A percentile compares a stretch with the other conserved stretches of the same genome.
Conservation (phyloP, 2,113 vertebrate genomes). For the Copsychus sechellarum region DNA sequence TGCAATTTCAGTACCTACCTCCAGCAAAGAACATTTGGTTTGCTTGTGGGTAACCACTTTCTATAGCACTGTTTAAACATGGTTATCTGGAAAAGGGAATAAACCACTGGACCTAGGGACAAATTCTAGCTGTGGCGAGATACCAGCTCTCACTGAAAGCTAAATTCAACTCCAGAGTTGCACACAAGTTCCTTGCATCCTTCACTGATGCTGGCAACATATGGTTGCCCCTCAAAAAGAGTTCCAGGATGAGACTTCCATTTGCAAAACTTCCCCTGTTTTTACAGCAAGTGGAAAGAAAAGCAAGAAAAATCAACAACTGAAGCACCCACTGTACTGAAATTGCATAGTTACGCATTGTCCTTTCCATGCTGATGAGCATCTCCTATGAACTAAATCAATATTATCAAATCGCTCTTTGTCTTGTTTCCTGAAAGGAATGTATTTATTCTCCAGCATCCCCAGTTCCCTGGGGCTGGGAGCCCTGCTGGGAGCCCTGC, state of each 20-base stretch:
- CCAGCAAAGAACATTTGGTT: not conserved
- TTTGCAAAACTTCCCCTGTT: not conserved
- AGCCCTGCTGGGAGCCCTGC: not conserved
- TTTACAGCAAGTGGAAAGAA: not conserved
- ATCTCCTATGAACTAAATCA: conserved; percentile 24
- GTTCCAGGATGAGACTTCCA: not conserved
- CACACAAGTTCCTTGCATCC: not conserved
- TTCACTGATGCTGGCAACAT: not conserved
- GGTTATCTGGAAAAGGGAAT: not conserved
- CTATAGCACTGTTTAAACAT: not conserved
- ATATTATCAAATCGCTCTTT: not conserved
- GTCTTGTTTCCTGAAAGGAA: not conserved
- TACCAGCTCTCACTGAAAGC: not conserved
- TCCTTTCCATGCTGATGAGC: conserved; percentile 40
- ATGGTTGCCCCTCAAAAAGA: not conserved
- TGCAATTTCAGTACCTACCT: conserved; percentile 59
- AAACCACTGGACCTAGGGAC: not conserved
- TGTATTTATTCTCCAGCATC: conserved; percentile 1
- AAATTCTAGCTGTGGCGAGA: not conserved
- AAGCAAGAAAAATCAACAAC: not conserved
- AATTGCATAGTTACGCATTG: conserved; percentile 39
- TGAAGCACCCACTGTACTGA: not conserved
- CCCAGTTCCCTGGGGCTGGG: not conserved
- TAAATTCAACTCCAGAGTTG: not conserved
- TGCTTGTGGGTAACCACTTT: not conserved